Base-by-base conservation (phyloP, 1,140 invertebrate genomes). In the Nephila pilipes region DNA sequence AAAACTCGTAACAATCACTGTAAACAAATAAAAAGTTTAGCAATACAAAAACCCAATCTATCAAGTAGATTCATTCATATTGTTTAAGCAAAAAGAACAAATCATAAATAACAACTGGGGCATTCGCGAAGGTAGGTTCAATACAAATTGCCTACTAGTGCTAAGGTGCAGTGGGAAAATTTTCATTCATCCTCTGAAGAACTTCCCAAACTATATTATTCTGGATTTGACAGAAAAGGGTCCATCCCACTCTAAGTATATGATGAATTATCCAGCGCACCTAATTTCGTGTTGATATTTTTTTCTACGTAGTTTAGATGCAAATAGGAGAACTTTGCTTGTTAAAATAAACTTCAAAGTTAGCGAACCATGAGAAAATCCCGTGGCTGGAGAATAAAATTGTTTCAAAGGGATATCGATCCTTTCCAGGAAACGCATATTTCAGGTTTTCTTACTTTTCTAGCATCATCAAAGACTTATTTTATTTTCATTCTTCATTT, bases 271-370 rank as follows among this genome's bases (percentile, higher is more conserved):
- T 75, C 69, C 29, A 18, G 0, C 18, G 14, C 6, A 5, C 32
- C 69, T 75, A 75, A 75, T 75, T 75, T 75, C 69, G 16, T 14
- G 29, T 0, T 6, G 6, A 10, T 5, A 14, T 36, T 18, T 75
- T 36, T 75, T 75, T 75, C 14, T 18, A 32, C 69, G 12, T 75
- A 36, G 25, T 75, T 75, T 75, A 32, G 69, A 32, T 75, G 69
- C 69, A 75, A 75, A 75, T 75, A 32, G 14, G 16, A 36, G 29
- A 75, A 75, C 14, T 75, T 75, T 75, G 29, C 69, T 75, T 75
- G 69, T 75, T 75, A 75, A 75, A 75, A 75, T 75, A 75, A 75
- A 75, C 69, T 75, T 75, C 29, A 75, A 75, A 75, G 69, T 75
- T 75, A 75, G 25, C 29, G 69, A 75, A 36, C 25, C 69, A 75